Conservation (phyloP, 2,113 vertebrate species). For the Etheostoma spectabile region DNA sequence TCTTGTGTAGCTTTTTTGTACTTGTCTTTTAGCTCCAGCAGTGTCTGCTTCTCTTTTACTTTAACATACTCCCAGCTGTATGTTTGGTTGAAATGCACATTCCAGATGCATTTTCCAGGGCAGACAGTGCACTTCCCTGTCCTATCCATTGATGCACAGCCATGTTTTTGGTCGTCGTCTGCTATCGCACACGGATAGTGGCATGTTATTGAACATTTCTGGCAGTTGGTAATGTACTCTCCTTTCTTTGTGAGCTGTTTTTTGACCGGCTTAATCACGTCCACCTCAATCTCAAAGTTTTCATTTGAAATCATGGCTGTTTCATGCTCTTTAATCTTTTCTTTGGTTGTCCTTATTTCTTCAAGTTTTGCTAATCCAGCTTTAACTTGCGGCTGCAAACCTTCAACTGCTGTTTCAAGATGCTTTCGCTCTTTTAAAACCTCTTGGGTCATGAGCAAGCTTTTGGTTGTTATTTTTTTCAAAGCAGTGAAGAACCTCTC, state of each 20-base stretch:
- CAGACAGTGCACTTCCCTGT: conserved; percentile 52
- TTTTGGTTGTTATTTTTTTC: not conserved
- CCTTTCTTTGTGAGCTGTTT: conserved; percentile 30
- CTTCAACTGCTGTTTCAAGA: conserved; percentile 44
- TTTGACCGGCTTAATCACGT: conserved; percentile 33
- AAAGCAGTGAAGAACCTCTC: too few species aligned
- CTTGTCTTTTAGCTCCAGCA: conserved; percentile 38
- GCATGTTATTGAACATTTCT: conserved; percentile 64
- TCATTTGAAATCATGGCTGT: conserved; percentile 54
- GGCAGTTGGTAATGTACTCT: conserved; percentile 68
- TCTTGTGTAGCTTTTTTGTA: conserved; percentile 44
- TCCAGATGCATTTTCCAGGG: conserved; percentile 59
- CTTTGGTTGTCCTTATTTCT: conserved; percentile 39
- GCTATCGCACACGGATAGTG: conserved; percentile 59
- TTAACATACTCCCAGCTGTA: conserved; percentile 57
- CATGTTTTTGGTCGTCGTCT: conserved; percentile 16
- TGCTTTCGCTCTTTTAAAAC: conserved; percentile 52
- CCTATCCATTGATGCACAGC: conserved; percentile 24
- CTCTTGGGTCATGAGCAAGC: conserved; percentile 51
- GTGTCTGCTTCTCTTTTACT: conserved; percentile 41
- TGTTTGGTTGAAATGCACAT: conserved; percentile 39
- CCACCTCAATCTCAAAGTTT: conserved; percentile 54
- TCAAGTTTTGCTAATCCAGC: conserved; percentile 56
- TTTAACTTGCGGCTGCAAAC: conserved; percentile 45
- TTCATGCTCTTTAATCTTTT: conserved; percentile 55